phyloP scores from a whole-genome alignment of 2,113 vertebrate genomes.

The Ascaphus truei region DNA sequence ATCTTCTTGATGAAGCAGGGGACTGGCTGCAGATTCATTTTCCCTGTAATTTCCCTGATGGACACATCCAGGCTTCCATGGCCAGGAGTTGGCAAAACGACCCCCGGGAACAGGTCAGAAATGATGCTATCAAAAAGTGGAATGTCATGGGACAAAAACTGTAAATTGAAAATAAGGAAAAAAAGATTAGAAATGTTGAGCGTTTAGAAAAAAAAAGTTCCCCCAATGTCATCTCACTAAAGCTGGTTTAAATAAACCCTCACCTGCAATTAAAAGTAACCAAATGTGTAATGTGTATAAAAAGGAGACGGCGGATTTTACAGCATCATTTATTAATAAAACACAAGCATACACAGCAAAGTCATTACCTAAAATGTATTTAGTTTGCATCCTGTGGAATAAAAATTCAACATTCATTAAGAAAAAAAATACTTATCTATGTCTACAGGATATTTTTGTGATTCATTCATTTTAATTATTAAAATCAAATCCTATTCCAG shows the following conservation, averaged over 20 bases:
- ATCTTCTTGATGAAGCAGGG: conserved; percentile 52
- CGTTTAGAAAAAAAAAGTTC: neutral
- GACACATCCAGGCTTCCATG: conserved; percentile 41
- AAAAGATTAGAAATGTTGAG: neutral
- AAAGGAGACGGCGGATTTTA: no score
- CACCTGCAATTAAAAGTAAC: conserved; percentile 55
- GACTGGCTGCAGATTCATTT: conserved; percentile 56
- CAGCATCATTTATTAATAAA: no score
- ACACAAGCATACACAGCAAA: no score
- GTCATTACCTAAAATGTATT: no score
- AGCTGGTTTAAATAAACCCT: conserved; percentile 38
- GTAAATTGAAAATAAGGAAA: conserved; percentile 46
- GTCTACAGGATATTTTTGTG: no score
- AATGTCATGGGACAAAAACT: conserved; percentile 45
- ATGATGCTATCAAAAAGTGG: conserved; percentile 54
- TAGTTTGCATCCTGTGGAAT: no score
- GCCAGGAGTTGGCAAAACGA: conserved; percentile 48
- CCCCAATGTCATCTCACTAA: neutral
- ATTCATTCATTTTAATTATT: no score
- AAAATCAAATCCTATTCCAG: no score
- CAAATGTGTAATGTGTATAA: no score
- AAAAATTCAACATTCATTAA: no score
- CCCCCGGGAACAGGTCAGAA: conserved; percentile 56
- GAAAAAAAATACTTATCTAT: no score
- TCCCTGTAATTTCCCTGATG: conserved; percentile 61